phyloP scores from a whole-genome alignment of 2,888 invertebrate species.

The Noctua janthina region DNA sequence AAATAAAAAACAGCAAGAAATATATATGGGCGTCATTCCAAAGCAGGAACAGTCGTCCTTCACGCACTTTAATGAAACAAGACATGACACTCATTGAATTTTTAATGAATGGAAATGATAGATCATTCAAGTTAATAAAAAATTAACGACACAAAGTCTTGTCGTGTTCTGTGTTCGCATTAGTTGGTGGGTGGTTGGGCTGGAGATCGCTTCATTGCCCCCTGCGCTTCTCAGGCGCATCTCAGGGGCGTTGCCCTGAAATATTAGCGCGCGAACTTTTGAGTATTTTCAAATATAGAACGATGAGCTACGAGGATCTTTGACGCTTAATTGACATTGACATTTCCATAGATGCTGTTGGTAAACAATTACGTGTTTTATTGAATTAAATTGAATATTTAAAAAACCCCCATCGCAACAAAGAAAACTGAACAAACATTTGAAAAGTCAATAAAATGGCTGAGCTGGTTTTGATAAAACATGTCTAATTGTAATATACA shows the following conservation, averaged over 20 bases:
- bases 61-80: conserved; percentile 6
- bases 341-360: too few species aligned
- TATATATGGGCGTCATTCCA: neutral
- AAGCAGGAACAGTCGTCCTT: too few species aligned
- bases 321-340: neutral
- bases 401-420: too few species aligned
- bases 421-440: too few species aligned
- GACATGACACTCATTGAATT: conserved; percentile 8
- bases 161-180: neutral
- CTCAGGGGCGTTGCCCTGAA: neutral
- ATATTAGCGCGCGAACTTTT: neutral
- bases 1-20: neutral
- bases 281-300: neutral
- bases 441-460: too few species aligned
- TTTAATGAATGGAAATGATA: neutral
- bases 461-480: too few species aligned
- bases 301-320: neutral
- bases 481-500: too few species aligned
- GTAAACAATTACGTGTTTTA: too few species aligned
- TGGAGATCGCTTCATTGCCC: neutral
- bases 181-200: neutral
- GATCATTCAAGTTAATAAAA: neutral
- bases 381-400: too few species aligned
- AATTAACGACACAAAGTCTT: conserved; percentile 1
- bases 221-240: neutral